Evolutionary conservation across 1,140 invertebrate species (phyloP).

Genomic region (Formica exsecta): DNA sequence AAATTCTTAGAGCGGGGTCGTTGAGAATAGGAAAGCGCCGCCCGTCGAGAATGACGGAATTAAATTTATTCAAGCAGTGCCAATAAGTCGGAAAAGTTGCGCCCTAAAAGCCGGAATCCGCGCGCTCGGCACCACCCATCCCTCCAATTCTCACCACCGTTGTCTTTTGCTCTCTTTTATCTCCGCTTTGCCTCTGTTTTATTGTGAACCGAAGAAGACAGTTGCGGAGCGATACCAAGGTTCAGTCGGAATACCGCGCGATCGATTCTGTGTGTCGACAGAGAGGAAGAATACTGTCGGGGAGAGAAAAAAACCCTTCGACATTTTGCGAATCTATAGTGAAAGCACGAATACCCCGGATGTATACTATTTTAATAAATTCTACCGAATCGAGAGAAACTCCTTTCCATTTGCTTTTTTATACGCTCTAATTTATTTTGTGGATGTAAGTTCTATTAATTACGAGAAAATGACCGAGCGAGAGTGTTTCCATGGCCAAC

Average conservation of each 20-base stretch:
- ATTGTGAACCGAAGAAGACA: conserved; percentile 48
- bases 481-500: background rate
- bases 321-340: background rate
- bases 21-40: conserved; percentile 72
- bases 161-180: conserved; percentile 31
- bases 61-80: conserved; percentile 84
- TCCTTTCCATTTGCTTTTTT: background rate
- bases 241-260: conserved; percentile 13
- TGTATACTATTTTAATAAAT: background rate
- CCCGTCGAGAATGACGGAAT: conserved; percentile 77
- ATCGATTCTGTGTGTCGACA: background rate
- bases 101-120: conserved; percentile 81
- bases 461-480: background rate
- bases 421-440: background rate
- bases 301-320: background rate
- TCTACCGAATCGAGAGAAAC: background rate
- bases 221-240: conserved; percentile 33
- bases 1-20: conserved; percentile 80
- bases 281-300: background rate
- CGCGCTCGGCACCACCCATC: conserved; percentile 44
- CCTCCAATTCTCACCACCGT: background rate
- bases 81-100: conserved; percentile 83
- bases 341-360: background rate
- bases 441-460: conserved; percentile 14
- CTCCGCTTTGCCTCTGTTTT: conserved; percentile 56